Evolutionary conservation across 2,113 vertebrate genomes (phyloP), one percentile per base, ranked within the genome.

Genomic region (Mystacornis crossleyi): DNA sequence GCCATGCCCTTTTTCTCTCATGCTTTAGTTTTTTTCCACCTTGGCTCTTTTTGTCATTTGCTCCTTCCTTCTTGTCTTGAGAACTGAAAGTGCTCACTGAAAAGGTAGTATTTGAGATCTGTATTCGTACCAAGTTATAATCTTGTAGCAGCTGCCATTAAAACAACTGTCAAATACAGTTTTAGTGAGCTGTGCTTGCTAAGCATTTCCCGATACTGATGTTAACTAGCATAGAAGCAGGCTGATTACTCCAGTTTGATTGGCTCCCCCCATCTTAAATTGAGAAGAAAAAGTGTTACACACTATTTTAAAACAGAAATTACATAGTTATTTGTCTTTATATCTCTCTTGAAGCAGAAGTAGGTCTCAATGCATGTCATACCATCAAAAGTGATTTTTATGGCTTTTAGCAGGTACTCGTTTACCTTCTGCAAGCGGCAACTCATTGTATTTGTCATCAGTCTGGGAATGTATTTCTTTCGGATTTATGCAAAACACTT

Each of bases 151-250:
- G 67, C 71, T 94, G 85, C 75, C 40, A 84, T 92, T 66, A 83
- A 86, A 92, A 83, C 25, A 23, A 8, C 36, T 90, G 67, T 90
- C 47, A 91, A 80, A 61, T n/a, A 53, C 5, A n/a, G 61, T 73
- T 91, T 79, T 45, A 58, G 33, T 78, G 67, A 96, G 57, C 38
- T 86, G 31, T 95, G 74, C 79, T 93, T 88, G 54, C 62, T 91
- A 82, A 91, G 92, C 58, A 43, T 79, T 88, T 94, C 83, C 45
- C 78, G 61, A n/a, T 58, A 38, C 34, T 78, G 79, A 70, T 93
- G 34, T 48, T 45, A 58, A 58, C 70, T 66, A 73, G 47, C 74
- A 61, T 58, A 77, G 70, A 91, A 91, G 48, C 88, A 91, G 31
- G 12, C 70, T 89, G 19, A 87, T 93, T 85, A 70, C 42, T 73